Evolutionary conservation across 2,888 invertebrate genomes (phyloP).

Genomic region (Morinoia aosen): DNA sequence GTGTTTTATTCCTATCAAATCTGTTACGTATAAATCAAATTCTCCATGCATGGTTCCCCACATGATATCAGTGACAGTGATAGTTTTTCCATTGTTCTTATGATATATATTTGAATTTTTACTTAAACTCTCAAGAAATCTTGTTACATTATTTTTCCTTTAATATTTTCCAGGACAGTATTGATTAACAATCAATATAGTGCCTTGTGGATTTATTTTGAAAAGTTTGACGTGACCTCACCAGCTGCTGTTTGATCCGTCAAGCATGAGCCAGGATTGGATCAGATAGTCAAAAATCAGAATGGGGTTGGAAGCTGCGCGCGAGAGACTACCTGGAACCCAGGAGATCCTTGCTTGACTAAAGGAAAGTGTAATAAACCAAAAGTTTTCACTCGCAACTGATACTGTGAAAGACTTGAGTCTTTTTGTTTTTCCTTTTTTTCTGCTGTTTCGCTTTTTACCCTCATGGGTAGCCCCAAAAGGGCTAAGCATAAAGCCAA

Average conservation of each 20-base stretch:
- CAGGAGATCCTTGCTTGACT: too few relatives aligned
- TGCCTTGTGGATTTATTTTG: not conserved
- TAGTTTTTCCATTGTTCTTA: not conserved
- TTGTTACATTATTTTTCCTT: not conserved
- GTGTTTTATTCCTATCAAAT: not conserved
- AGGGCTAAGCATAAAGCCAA: too few relatives aligned
- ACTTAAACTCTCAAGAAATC: not conserved
- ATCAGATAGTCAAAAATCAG: too few relatives aligned
- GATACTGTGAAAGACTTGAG: too few relatives aligned
- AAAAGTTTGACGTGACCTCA: conserved; percentile 34
- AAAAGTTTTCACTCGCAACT: too few relatives aligned
- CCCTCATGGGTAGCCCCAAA: too few relatives aligned
- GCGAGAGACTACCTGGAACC: too few relatives aligned
- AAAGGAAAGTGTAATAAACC: too few relatives aligned
- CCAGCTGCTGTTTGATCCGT: conserved; percentile 46
- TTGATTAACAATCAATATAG: conserved; percentile 10
- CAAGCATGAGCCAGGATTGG: conserved; percentile 45
- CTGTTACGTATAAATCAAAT: not conserved
- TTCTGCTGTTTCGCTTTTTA: too few relatives aligned
- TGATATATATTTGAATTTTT: not conserved
- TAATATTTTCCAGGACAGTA: not conserved
- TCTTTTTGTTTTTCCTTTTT: too few relatives aligned
- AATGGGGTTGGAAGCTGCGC: too few relatives aligned
- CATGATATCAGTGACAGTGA: not conserved
- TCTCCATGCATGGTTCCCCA: not conserved